These are phyloP conservation scores for Podarcis raffonei DNA, from an alignment of 2,113 vertebrate species.

Conservation along the genomic window DNA sequence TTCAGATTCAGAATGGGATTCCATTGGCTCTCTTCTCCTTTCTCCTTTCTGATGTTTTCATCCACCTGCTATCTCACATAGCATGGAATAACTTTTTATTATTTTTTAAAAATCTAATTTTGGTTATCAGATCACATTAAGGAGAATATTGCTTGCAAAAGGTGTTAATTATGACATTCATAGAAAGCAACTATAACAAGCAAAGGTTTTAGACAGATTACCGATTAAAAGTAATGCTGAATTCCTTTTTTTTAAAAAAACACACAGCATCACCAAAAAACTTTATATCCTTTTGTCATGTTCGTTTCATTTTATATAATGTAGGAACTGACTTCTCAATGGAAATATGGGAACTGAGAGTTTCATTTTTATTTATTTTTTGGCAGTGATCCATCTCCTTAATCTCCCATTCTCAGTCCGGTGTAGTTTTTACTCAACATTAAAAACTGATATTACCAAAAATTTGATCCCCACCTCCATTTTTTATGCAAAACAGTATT, in stretches of 20 bases:
- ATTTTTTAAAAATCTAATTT: neutral
- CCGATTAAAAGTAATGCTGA: conserved; percentile 1
- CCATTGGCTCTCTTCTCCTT: neutral
- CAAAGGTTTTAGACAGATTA: neutral
- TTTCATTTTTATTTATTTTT: neutral
- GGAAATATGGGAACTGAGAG: conserved; percentile 25
- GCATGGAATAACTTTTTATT: neutral
- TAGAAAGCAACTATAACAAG: neutral
- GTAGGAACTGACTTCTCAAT: neutral
- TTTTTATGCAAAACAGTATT: neutral
- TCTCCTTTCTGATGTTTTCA: neutral
- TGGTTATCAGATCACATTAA: neutral
- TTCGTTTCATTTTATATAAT: conserved; percentile 2
- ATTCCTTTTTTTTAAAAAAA: neutral
- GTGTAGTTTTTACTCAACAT: neutral
- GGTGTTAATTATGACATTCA: neutral
- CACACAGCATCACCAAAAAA: too few relatives aligned
- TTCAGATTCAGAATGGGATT: neutral
- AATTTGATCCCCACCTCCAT: neutral
- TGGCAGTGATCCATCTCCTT: neutral
- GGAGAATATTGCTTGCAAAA: neutral
- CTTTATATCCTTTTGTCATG: neutral
- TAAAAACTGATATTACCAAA: neutral
- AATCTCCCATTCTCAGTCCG: neutral
- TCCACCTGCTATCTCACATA: neutral